Conservation (phyloP, 2,113 vertebrate genomes). For the Uropsilus gracilis region DNA sequence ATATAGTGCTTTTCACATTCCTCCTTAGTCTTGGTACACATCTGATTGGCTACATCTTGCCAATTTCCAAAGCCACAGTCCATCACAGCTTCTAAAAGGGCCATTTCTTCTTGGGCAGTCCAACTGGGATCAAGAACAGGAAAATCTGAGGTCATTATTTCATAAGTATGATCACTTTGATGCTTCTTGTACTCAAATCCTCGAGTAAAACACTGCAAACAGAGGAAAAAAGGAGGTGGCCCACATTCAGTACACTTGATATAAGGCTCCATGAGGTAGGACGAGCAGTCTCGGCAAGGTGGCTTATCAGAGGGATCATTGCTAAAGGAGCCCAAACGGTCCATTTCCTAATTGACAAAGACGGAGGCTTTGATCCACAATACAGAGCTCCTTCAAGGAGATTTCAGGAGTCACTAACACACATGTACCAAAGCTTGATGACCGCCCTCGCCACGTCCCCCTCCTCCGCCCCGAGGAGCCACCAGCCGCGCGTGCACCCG, state of each 20-base stretch:
- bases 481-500: too few species aligned
- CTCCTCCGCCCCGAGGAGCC: too few species aligned
- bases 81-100: constrained; percentile 97
- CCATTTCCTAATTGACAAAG: constrained; percentile 85
- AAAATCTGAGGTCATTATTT: constrained; percentile 99
- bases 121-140: constrained; percentile 96
- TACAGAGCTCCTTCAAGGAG: not conserved
- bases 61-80: constrained; percentile 99
- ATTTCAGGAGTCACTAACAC: not conserved
- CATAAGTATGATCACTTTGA: constrained; percentile 97
- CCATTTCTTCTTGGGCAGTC: constrained; percentile 98
- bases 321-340: constrained; percentile 92
- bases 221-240: constrained; percentile 94
- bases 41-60: constrained; percentile 99
- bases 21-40: constrained; percentile 97
- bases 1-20: constrained; percentile 99
- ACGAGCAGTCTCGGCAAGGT: constrained; percentile 95
- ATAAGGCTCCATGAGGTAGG: constrained; percentile 95
- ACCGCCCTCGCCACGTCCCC: too few species aligned
- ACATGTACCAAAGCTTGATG: not conserved
- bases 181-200: constrained; percentile 99
- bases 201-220: constrained; percentile 97
- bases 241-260: constrained; percentile 98
- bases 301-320: constrained; percentile 96
- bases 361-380: not conserved